Percentiles rank a stretch among this genome's conserved stretches.
These are phyloP conservation scores for Thamnophis sirtalis DNA, from an alignment of 2,113 vertebrate genomes.

Conservation along the genomic window DNA sequence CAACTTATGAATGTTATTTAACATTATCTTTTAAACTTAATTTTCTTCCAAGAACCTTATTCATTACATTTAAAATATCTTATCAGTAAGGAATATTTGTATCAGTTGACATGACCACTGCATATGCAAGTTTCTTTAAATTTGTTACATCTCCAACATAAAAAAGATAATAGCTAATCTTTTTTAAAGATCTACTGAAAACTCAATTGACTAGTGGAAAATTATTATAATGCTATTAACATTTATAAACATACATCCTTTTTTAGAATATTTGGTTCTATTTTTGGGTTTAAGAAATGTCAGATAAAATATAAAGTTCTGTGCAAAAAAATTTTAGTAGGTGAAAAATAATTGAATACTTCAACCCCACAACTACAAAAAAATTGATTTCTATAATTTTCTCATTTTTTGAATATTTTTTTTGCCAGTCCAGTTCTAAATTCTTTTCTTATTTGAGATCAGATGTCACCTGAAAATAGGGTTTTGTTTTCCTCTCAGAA, in stretches of 20 bases:
- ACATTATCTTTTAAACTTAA: neutral
- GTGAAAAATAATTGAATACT: neutral
- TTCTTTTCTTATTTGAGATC: neutral
- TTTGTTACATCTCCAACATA: neutral
- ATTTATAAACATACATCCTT: neutral
- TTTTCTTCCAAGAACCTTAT: neutral
- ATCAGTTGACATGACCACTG: neutral
- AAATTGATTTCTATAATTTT: neutral
- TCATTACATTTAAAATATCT: neutral
- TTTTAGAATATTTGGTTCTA: neutral
- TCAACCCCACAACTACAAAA: neutral
- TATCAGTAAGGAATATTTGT: neutral
- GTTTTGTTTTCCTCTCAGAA: neutral
- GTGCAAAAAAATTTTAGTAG: neutral
- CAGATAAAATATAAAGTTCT: neutral
- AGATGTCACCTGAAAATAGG: neutral
- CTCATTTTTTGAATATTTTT: neutral
- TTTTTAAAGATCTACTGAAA: neutral
- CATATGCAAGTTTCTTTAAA: neutral
- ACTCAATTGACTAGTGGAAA: neutral
- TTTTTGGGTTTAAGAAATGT: neutral
- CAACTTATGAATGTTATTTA: neutral
- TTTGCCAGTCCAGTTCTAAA: neutral
- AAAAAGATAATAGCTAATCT: neutral
- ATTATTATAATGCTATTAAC: neutral